Evolutionary conservation across 2,888 invertebrate species (phyloP).

Genomic region (Nipponacmea schrenckii): DNA sequence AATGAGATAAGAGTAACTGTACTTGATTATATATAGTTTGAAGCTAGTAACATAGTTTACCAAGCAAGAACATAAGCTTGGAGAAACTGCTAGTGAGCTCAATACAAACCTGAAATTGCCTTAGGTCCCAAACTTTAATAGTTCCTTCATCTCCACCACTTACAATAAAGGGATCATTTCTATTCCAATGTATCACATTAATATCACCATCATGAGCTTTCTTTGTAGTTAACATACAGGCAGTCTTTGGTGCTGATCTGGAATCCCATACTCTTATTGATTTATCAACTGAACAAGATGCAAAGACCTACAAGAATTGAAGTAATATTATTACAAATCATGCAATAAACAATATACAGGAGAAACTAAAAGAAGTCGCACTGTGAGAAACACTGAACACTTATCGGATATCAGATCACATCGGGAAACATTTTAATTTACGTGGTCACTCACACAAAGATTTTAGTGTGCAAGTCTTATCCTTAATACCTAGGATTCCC

Average conservation of each 20-base stretch:
- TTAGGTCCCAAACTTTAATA: conserved; percentile 93
- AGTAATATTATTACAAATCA: not conserved
- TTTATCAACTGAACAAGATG: conserved; percentile 71
- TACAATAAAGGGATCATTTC: conserved; percentile 83
- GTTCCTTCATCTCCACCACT: conserved; percentile 97
- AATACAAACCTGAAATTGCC: conserved; percentile 68
- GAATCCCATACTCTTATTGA: conserved; percentile 94
- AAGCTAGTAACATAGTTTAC: too few relatives aligned
- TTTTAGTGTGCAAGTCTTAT: too few relatives aligned
- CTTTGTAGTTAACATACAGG: conserved; percentile 88
- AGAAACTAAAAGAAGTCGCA: too few relatives aligned
- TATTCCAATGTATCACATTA: conserved; percentile 98
- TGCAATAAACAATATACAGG: not conserved
- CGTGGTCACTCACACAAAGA: too few relatives aligned
- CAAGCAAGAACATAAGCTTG: too few relatives aligned
- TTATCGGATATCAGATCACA: too few relatives aligned
- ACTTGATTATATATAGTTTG: too few relatives aligned
- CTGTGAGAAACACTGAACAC: too few relatives aligned
- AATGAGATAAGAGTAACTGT: too few relatives aligned
- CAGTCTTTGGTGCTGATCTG: conserved; percentile 84
- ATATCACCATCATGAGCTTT: conserved; percentile 91
- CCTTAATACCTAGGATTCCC: too few relatives aligned
- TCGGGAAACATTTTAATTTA: too few relatives aligned
- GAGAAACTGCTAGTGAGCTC: too few relatives aligned
- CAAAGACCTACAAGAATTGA: conserved; percentile 67